Base-by-base conservation (phyloP, 2,113 vertebrate species). In the Bubalus kerabau region DNA sequence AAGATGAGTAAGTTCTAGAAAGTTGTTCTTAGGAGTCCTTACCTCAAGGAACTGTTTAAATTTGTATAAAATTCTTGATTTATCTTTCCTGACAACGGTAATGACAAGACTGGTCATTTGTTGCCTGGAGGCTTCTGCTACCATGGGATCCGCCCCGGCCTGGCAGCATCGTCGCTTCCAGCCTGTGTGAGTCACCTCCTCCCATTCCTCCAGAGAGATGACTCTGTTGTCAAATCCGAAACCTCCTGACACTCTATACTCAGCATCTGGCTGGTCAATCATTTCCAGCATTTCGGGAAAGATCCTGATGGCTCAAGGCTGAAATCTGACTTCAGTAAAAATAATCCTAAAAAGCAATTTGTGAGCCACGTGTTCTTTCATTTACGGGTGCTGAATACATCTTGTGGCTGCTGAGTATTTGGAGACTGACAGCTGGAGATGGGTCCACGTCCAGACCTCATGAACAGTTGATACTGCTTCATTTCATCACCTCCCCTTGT, bases 311-410 rank as follows among this genome's bases (percentile, higher is more conserved):
- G 52, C 82, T 96, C 95, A 91, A 97, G 97, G 85, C 21, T 76
- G 93, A 95, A 92, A 97, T 98, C 97, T 97, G 92, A 80, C 74
- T 98, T 98, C 94, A 97, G 93, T 97, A 90, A 57, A 83, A 96
- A 74, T 85, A 82, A 64, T 24, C 14, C 50, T 40, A 12, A 56
- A 26, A 82, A 36, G 4, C 78, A 36, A 48, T 97, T 95, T n/a
- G 59, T 60, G 74, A 97, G 28, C 78, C 90, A 94, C 3, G 50
- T 3, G 19, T 52, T 95, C 92, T 97, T 97, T 85, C 96, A 97
- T 97, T 98, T 97, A 91, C 10, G 87, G 57, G 26, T 85, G 71
- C 28, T 80, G 91, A 97, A 80, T 90, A 71, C 93, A 78, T 64
- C 11, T 90, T 95, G 96, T 36, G 94, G 96, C 85, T 82, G 91